Evolutionary conservation across 1,140 invertebrate genomes (phyloP).

Genomic region (Apis cerana): DNA sequence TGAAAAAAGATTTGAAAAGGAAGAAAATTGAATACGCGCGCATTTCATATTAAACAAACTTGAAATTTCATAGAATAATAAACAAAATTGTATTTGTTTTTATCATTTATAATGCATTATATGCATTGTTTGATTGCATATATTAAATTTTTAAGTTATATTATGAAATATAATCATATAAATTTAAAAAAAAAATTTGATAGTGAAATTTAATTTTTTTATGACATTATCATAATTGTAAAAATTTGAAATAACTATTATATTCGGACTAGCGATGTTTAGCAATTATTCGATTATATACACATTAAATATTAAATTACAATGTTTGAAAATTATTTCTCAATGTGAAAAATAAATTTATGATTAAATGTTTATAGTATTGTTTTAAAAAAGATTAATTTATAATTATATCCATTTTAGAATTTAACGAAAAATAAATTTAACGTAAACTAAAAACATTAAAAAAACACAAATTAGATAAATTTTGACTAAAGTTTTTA

Average conservation of each 20-base stretch:
- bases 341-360: conserved; percentile 3
- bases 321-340: not conserved
- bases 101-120: not conserved
- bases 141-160: not conserved
- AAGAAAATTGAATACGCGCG: conserved; percentile 23
- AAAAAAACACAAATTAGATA: no score
- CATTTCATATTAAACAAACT: conserved; percentile 8
- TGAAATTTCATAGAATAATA: not conserved
- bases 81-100: not conserved
- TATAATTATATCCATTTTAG: not conserved
- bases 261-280: not conserved
- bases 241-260: not conserved
- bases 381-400: not conserved
- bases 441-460: not conserved
- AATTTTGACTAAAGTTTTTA: not conserved
- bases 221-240: not conserved
- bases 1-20: not conserved
- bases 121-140: not conserved
- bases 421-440: not conserved
- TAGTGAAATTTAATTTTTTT: not conserved
- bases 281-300: no score
- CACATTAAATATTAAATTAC: no score
- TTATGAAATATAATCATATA: not conserved
- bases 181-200: not conserved
- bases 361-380: not conserved